A percentile compares a stretch with the other conserved stretches of the same genome.
These are phyloP conservation scores for Drosophila paramelanica DNA, from an alignment of 2,888 invertebrate species.

Conservation along the genomic window DNA sequence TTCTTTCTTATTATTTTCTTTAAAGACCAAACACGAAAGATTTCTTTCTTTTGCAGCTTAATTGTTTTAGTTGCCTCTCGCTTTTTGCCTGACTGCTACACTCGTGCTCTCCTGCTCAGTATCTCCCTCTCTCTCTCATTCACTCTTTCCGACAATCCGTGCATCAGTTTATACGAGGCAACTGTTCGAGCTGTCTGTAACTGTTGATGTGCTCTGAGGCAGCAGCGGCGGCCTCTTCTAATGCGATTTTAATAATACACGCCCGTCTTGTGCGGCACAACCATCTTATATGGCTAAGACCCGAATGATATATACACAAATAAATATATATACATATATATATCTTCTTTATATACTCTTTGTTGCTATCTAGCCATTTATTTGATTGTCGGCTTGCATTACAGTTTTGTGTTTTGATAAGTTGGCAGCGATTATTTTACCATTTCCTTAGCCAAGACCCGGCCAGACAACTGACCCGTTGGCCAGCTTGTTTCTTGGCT, in stretches of 20 bases:
- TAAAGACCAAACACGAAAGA: slow-evolving; percentile 35
- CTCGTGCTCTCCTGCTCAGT: neutral
- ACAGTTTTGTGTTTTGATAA: slow-evolving; percentile 74
- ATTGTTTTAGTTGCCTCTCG: slow-evolving; percentile 54
- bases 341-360: slow-evolving; percentile 20
- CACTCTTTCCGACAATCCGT: slow-evolving; percentile 19
- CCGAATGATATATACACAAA: slow-evolving; percentile 10
- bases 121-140: slow-evolving; percentile 4
- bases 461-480: slow-evolving; percentile 22
- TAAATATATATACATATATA: neutral
- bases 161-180: slow-evolving; percentile 70
- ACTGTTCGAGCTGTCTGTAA: slow-evolving; percentile 40
- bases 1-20: slow-evolving; percentile 11
- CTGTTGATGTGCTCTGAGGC: slow-evolving; percentile 51
- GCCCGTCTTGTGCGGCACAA: slow-evolving; percentile 74
- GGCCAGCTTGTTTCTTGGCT: slow-evolving; percentile 45
- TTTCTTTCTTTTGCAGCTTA: slow-evolving; percentile 64
- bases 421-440: slow-evolving; percentile 77
- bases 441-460: slow-evolving; percentile 64
- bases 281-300: slow-evolving; percentile 12
- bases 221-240: slow-evolving; percentile 78
- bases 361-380: slow-evolving; percentile 44
- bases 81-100: neutral
- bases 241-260: slow-evolving; percentile 85
- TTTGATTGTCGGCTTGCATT: slow-evolving; percentile 63